A percentile compares a stretch with the other conserved stretches of the same genome.
phyloP scores from a whole-genome alignment of 2,888 invertebrate species.

The Oscheius sp. region DNA sequence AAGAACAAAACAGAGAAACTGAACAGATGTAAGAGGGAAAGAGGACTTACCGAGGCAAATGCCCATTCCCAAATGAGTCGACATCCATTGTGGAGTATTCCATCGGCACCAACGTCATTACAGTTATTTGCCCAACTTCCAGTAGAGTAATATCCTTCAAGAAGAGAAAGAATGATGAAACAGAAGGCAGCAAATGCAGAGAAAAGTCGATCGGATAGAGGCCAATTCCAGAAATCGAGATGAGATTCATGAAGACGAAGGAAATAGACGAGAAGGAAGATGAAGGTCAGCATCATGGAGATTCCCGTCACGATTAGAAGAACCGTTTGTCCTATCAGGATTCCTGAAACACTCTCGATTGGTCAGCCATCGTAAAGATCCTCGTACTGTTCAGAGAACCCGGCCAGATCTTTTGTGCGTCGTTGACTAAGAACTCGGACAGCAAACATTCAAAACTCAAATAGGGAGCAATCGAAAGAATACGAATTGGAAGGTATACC shows the following conservation, averaged over 20 bases:
- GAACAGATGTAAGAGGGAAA: background rate
- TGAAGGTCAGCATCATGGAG: slow-evolving; percentile 64
- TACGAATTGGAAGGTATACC: slow-evolving; percentile 25
- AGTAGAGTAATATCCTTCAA: slow-evolving; percentile 68
- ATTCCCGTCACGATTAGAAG: slow-evolving; percentile 63
- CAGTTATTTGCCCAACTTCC: slow-evolving; percentile 70
- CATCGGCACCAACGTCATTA: slow-evolving; percentile 67
- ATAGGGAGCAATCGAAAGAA: background rate
- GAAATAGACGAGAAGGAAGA: slow-evolving; percentile 66
- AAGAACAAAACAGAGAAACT: slow-evolving; percentile 58
- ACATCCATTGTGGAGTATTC: slow-evolving; percentile 67
- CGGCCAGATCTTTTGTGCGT: too few relatives aligned
- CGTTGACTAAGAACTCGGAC: slow-evolving; percentile 2
- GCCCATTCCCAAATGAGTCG: slow-evolving; percentile 67
- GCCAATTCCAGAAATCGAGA: slow-evolving; percentile 67
- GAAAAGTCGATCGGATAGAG: slow-evolving; percentile 61
- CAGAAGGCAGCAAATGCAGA: slow-evolving; percentile 51
- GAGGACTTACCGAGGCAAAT: slow-evolving; percentile 63
- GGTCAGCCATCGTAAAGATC: too few relatives aligned
- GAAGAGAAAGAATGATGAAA: slow-evolving; percentile 58
- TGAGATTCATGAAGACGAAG: slow-evolving; percentile 63
- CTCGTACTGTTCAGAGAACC: too few relatives aligned
- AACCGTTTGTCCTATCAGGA: slow-evolving; percentile 68
- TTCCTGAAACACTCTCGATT: slow-evolving; percentile 42
- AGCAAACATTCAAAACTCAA: background rate